phyloP scores from a whole-genome alignment of 2,113 vertebrate genomes.

The Cyanistes caeruleus region DNA sequence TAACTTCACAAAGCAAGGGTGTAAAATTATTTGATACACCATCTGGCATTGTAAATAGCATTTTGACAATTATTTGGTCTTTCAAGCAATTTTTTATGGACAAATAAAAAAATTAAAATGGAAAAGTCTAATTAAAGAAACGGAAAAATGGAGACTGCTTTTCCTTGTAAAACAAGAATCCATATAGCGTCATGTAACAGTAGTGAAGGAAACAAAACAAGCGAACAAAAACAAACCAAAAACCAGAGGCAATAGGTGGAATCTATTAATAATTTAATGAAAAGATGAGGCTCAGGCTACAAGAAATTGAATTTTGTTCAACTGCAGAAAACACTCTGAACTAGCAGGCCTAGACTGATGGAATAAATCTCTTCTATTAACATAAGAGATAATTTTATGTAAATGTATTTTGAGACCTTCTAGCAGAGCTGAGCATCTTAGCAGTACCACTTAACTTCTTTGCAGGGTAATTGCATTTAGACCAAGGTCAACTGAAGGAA shows the following conservation, averaged over 20 bases:
- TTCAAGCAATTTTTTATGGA: conserved; percentile 13
- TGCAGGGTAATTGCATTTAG: conserved; percentile 81
- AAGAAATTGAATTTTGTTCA: conserved; percentile 62
- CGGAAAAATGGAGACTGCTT: not conserved
- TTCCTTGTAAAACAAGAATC: conserved; percentile 9
- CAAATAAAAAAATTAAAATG: not conserved
- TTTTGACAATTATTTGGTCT: conserved; percentile 1
- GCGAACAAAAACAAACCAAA: not conserved
- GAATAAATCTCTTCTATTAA: conserved; percentile 79
- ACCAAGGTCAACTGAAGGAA: conserved; percentile 93
- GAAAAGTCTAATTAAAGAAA: not conserved
- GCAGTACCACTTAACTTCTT: conserved; percentile 80
- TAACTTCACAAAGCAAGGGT: not conserved
- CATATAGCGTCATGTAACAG: not conserved
- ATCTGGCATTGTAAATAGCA: not conserved
- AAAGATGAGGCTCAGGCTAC: conserved; percentile 41
- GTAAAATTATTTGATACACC: conserved; percentile 9
- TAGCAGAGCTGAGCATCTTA: conserved; percentile 61
- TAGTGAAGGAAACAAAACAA: not conserved
- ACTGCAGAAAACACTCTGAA: conserved; percentile 58
- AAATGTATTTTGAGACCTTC: conserved; percentile 76
- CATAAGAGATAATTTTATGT: conserved; percentile 77
- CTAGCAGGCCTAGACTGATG: conserved; percentile 61
- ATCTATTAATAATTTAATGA: conserved; percentile 53
- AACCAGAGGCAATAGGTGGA: not conserved